Base-by-base conservation (phyloP, 2,113 vertebrate species). In the Panurus biarmicus region DNA sequence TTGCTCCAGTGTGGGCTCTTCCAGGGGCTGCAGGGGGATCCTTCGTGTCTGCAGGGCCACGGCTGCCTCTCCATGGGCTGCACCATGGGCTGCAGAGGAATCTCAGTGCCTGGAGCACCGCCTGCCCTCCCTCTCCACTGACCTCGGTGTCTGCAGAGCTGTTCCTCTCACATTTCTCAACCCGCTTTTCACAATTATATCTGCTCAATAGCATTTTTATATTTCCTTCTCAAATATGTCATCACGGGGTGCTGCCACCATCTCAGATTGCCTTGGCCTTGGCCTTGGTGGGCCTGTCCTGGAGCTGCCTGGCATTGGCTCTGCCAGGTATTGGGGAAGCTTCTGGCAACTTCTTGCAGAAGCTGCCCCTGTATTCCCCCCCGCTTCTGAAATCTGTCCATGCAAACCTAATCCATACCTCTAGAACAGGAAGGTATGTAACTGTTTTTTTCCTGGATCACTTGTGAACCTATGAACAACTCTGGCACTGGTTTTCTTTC, bases 101-200 rank as follows among this genome's bases (percentile, higher is more conserved):
- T 35, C 26, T 11, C 2, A 2, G 19, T 5, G 16, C 44, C 21
- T 44, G 33, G 7, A 26, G 33, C 33, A 23, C 19, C 26, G 60
- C 23, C 62, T 69, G 10, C 33, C 26, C 38, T 75, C 17, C 36
- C 19, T 26, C 33, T 45, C 2, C 33, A 7, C 48, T 29, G 24
- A 3, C 40, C 25, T 11, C 2, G 16, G 11, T 25, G 29, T 25
- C n/a, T 56, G 35, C 40, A 42, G 40, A 42, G 57, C 31, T 42
- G 12, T 25, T 40, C 4, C 20, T 42, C 48, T 56, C 48, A 33
- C 21, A 2, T 22, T 51, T 51, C 40, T 48, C 42, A 31, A 14
- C 33, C 24, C 0, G 0, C 18, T 38, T 42, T 56, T 40, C 35
- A 48, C 25, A 22, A 3, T 26, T 35, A 21, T 16, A 31, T 10